A percentile compares a stretch with the other conserved stretches of the same genome.
These are phyloP conservation scores for Mastomys coucha DNA, from an alignment of 2,113 vertebrate genomes.

Conservation along the genomic window DNA sequence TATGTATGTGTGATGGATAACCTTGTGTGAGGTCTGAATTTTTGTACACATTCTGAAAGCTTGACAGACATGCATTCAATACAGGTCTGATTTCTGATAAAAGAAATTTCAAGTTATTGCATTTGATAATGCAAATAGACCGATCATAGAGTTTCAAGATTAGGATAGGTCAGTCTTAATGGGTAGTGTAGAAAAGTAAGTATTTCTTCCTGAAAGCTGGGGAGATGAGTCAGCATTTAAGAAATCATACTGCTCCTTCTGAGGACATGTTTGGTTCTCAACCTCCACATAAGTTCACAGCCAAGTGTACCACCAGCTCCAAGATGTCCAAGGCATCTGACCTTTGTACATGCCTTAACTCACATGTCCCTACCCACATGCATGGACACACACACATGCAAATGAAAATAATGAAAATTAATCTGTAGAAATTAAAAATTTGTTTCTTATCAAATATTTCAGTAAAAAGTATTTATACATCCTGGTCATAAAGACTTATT, in stretches of 20 bases:
- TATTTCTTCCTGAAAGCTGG: neutral
- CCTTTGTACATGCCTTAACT: neutral
- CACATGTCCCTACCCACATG: neutral
- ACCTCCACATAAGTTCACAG: neutral
- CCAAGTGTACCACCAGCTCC: neutral
- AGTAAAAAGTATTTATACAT: neutral
- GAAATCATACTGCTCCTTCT: neutral
- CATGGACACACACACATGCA: neutral
- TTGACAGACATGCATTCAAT: too few species aligned
- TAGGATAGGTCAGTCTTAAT: too few species aligned
- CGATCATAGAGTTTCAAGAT: neutral
- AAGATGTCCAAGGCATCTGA: neutral
- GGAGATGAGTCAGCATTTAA: neutral
- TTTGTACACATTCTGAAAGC: neutral
- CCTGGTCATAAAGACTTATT: neutral
- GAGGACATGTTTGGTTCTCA: neutral
- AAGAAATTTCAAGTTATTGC: neutral
- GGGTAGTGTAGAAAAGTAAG: neutral
- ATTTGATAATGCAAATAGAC: neutral
- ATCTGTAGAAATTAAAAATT: neutral
- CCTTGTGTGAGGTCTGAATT: neutral
- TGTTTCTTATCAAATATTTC: neutral
- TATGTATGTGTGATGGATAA: neutral
- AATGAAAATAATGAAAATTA: neutral
- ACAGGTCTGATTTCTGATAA: neutral